Conservation (phyloP, 2,113 vertebrate genomes). For the Vidua chalybeata region DNA sequence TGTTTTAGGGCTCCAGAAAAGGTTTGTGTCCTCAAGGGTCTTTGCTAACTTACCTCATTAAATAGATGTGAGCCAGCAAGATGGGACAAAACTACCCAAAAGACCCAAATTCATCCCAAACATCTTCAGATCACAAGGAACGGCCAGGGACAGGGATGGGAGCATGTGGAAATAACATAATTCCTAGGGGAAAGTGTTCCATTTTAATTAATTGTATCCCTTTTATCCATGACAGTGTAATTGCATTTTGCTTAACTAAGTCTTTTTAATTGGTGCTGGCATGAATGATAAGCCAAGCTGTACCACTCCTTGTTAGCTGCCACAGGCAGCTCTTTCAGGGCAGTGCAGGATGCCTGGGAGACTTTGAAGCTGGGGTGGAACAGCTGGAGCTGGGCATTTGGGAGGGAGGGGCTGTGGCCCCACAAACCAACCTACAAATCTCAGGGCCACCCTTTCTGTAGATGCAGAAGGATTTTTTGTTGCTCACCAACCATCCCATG, state of each 20-base stretch:
- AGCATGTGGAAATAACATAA: neutral
- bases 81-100: neutral
- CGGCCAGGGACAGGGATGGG: neutral
- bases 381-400: neutral
- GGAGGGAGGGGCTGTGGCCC: neutral
- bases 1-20: neutral
- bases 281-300: neutral
- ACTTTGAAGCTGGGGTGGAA: neutral
- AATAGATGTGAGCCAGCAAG: rapidly evolving
- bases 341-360: neutral
- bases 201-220: slow-evolving; percentile 70
- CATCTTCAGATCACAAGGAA: neutral
- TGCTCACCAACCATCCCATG: rapidly evolving
- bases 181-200: slow-evolving; percentile 23
- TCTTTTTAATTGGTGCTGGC: slow-evolving; percentile 46
- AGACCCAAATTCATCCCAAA: neutral
- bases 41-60: neutral
- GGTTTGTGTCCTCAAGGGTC: neutral
- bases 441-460: neutral
- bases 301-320: neutral
- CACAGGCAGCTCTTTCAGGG: neutral
- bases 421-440: neutral
- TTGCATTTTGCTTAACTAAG: slow-evolving; percentile 52
- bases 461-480: rapidly evolving
- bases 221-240: slow-evolving; percentile 67